phyloP scores from a whole-genome alignment of 2,888 invertebrate genomes.

The Octodonta nipae region DNA sequence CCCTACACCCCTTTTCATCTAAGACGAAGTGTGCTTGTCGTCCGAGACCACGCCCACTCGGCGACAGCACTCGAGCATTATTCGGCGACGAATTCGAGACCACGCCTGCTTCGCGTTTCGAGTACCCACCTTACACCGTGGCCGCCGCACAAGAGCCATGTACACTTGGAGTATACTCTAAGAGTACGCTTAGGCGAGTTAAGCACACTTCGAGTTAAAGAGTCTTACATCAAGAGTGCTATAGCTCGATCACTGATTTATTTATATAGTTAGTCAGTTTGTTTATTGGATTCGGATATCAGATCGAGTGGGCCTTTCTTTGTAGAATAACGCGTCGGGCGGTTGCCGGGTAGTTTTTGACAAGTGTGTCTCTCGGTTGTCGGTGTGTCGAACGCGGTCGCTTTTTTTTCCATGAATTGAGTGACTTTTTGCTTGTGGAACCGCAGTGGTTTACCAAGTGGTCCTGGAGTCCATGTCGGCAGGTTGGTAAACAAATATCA shows the following conservation, averaged over 20 bases:
- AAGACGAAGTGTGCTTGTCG: neutral
- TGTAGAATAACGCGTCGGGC: slow-evolving; percentile 30
- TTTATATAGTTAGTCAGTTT: slow-evolving; percentile 41
- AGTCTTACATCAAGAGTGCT: slow-evolving; percentile 39
- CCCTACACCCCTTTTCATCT: neutral
- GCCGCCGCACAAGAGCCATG: slow-evolving; percentile 35
- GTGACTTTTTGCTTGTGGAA: slow-evolving; percentile 10
- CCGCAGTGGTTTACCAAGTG: slow-evolving; percentile 15
- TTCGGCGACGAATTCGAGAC: slow-evolving; percentile 5
- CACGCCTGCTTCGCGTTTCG: slow-evolving; percentile 26
- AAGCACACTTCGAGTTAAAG: slow-evolving; percentile 40
- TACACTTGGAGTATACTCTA: slow-evolving; percentile 39
- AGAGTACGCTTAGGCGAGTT: slow-evolving; percentile 40
- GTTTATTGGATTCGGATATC: slow-evolving; percentile 39
- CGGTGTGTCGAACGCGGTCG: slow-evolving; percentile 6
- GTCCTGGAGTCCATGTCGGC: slow-evolving; percentile 37
- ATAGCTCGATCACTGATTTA: slow-evolving; percentile 40
- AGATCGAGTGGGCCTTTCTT: slow-evolving; percentile 28
- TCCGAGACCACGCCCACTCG: slow-evolving; percentile 5
- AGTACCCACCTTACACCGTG: slow-evolving; percentile 35
- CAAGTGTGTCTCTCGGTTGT: slow-evolving; percentile 13
- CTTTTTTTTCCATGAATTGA: slow-evolving; percentile 12
- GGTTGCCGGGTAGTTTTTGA: slow-evolving; percentile 21
- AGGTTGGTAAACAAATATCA: too few relatives aligned
- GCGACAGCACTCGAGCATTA: slow-evolving; percentile 3